Conservation (phyloP, 2,888 invertebrate species). For the Papilio demoleus region DNA sequence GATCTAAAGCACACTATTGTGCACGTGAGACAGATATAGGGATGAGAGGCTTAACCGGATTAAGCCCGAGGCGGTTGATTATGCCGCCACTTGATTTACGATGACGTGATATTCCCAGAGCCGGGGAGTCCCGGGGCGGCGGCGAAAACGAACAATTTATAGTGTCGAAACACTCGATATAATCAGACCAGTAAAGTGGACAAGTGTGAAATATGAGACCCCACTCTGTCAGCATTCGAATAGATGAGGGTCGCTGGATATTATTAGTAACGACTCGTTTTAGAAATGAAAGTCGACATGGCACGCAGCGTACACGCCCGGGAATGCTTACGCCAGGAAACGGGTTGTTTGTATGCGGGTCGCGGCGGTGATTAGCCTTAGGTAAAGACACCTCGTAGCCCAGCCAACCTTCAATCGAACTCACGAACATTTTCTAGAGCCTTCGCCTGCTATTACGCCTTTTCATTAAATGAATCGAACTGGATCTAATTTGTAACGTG, state of each 20-base stretch:
- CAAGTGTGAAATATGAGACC: slow-evolving; percentile 71
- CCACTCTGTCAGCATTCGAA: slow-evolving; percentile 64
- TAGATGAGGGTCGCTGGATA: slow-evolving; percentile 60
- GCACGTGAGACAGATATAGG: slow-evolving; percentile 73
- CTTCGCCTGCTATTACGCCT: slow-evolving; percentile 16
- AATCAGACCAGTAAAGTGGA: slow-evolving; percentile 66
- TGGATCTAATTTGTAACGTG: slow-evolving; percentile 24
- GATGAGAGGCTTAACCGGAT: slow-evolving; percentile 76
- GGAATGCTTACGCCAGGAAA: slow-evolving; percentile 66
- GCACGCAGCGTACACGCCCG: slow-evolving; percentile 56
- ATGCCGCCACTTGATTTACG: slow-evolving; percentile 80
- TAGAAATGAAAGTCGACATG: slow-evolving; percentile 55
- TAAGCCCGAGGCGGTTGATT: slow-evolving; percentile 75
- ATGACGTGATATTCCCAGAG: slow-evolving; percentile 66
- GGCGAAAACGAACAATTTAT: slow-evolving; percentile 74
- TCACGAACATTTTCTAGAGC: slow-evolving; percentile 50
- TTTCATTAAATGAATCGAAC: slow-evolving; percentile 33
- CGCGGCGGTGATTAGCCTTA: slow-evolving; percentile 74
- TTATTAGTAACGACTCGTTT: slow-evolving; percentile 51
- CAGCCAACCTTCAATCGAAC: slow-evolving; percentile 50
- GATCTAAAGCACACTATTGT: slow-evolving; percentile 69
- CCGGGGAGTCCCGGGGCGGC: slow-evolving; percentile 33
- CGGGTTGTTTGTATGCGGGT: slow-evolving; percentile 78
- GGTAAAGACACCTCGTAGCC: slow-evolving; percentile 59
- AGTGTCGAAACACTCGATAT: slow-evolving; percentile 66